Conservation (phyloP, 2,888 invertebrate species). For the Gymnocheta viridis region DNA sequence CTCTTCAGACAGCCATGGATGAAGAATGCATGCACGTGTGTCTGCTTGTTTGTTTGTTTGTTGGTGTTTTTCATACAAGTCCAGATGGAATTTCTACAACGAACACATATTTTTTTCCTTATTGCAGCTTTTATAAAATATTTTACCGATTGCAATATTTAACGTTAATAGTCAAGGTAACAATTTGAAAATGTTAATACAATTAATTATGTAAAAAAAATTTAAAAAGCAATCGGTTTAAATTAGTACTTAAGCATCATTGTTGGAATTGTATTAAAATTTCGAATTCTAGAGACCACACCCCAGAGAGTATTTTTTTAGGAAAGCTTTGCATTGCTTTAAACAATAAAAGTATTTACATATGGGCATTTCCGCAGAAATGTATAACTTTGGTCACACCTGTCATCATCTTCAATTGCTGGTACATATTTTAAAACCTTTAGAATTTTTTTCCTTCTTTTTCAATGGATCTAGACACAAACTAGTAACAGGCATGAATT, state of each 20-base stretch:
- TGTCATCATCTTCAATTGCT: no score
- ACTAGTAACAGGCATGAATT: no score
- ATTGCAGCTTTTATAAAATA: constrained; percentile 56
- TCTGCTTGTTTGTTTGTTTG: not conserved
- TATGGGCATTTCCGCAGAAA: no score
- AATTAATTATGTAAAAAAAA: constrained; percentile 46
- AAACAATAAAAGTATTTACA: no score
- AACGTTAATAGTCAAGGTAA: constrained; percentile 64
- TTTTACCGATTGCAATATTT: constrained; percentile 64
- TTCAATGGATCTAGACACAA: no score
- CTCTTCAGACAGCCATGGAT: constrained; percentile 1
- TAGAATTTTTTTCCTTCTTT: no score
- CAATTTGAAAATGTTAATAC: constrained; percentile 60
- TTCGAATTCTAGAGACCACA: not conserved
- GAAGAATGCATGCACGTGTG: not conserved
- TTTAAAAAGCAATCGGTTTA: constrained; percentile 23
- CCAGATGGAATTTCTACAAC: constrained; percentile 22
- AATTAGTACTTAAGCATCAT: constrained; percentile 11
- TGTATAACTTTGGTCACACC: no score
- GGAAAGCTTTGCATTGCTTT: not conserved
- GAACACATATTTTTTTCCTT: constrained; percentile 38
- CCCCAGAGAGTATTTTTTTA: not conserved
- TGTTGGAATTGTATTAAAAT: not conserved
- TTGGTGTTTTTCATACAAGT: not conserved
- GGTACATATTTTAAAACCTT: no score